Evolutionary conservation across 2,888 invertebrate species (phyloP).

Genomic region (Nipponacmea schrenckii): DNA sequence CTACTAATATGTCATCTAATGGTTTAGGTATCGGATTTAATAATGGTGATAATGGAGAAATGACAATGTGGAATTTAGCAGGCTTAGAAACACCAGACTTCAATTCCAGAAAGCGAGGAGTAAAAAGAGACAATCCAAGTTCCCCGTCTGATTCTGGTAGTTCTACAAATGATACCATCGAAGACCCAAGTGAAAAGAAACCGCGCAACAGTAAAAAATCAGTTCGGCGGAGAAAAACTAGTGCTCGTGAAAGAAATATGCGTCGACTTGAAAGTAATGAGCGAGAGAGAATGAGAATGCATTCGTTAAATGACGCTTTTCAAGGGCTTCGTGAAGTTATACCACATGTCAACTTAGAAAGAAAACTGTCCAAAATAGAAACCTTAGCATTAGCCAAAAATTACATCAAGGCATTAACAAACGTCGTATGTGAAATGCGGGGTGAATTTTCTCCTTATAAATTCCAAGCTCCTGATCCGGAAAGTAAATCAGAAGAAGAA

Average conservation of each 20-base stretch:
- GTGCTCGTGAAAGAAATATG: constrained; percentile 85
- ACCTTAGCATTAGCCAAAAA: constrained; percentile 88
- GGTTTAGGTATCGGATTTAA: constrained; percentile 40
- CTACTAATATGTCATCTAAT: constrained; percentile 31
- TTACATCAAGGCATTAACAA: constrained; percentile 88
- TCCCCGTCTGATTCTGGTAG: constrained; percentile 62
- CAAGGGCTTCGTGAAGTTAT: constrained; percentile 87
- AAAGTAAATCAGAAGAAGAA: constrained; percentile 29
- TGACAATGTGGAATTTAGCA: constrained; percentile 47
- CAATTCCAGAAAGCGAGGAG: constrained; percentile 34
- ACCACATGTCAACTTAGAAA: constrained; percentile 85
- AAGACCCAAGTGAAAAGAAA: constrained; percentile 51
- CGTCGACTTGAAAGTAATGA: constrained; percentile 90
- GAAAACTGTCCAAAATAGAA: constrained; percentile 88
- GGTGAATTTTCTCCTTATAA: constrained; percentile 78
- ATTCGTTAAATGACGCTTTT: constrained; percentile 90
- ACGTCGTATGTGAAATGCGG: constrained; percentile 84
- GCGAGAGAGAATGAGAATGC: constrained; percentile 91
- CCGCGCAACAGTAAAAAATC: constrained; percentile 48
- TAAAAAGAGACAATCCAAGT: constrained; percentile 50
- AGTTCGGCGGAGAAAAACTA: constrained; percentile 77
- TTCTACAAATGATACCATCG: constrained; percentile 48
- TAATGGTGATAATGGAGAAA: constrained; percentile 41
- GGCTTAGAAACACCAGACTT: constrained; percentile 33
- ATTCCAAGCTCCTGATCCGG: constrained; percentile 49